A percentile compares a stretch with the other conserved stretches of the same genome.
Evolutionary conservation across 2,113 vertebrate species (phyloP).

Genomic region (Suricata suricatta): DNA sequence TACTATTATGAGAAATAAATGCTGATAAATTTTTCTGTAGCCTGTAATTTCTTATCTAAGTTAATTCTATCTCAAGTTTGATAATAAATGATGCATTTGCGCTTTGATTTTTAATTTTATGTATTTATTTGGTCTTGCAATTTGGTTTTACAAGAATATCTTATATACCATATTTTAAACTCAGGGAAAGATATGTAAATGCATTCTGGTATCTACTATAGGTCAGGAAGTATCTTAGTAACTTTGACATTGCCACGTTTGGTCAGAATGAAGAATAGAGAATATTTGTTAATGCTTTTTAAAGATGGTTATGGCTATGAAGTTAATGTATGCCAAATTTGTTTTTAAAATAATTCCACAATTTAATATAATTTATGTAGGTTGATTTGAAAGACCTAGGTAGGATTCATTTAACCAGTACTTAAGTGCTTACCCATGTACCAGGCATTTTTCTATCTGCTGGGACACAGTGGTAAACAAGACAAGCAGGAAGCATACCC

Average conservation of each 20-base stretch:
- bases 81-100: slow-evolving; percentile 38
- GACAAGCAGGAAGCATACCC: background rate
- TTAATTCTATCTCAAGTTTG: slow-evolving; percentile 41
- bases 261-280: background rate
- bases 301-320: background rate
- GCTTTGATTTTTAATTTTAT: slow-evolving; percentile 60
- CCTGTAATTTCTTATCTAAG: slow-evolving; percentile 26
- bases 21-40: slow-evolving; percentile 2
- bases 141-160: slow-evolving; percentile 32
- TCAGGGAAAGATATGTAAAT: background rate
- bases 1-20: slow-evolving; percentile 4
- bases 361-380: background rate
- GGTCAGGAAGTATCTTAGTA: background rate
- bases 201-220: background rate
- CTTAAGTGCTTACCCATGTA: background rate
- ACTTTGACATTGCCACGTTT: background rate
- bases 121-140: slow-evolving; percentile 40
- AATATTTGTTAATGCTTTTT: slow-evolving; percentile 9
- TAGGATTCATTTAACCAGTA: background rate
- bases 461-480: background rate
- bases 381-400: background rate
- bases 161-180: background rate
- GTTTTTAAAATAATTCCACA: slow-evolving; percentile 32
- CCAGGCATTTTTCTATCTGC: background rate
- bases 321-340: background rate